Conservation (phyloP, 2,888 invertebrate genomes). For the Polydrusus tereticollis region DNA sequence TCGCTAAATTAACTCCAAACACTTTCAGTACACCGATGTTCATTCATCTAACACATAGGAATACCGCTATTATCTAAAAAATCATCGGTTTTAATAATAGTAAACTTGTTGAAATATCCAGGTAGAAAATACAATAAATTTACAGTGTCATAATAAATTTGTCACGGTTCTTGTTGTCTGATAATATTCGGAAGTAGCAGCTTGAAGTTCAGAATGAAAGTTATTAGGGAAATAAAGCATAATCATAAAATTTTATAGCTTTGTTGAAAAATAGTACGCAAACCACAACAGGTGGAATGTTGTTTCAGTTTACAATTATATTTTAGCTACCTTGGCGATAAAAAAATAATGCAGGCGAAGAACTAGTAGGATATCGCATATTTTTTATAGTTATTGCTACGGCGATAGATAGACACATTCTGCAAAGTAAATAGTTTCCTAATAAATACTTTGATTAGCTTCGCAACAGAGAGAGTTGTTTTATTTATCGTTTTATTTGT, state of each 20-base stretch:
- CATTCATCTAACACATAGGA: background rate
- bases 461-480: too few species aligned
- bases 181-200: conserved; percentile 35
- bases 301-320: background rate
- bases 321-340: background rate
- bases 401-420: too few species aligned
- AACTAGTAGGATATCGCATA: background rate
- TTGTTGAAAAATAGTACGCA: conserved; percentile 38
- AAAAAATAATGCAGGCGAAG: background rate
- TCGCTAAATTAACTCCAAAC: background rate
- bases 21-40: background rate
- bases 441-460: too few species aligned
- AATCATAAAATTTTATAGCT: conserved; percentile 48
- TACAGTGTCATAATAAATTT: conserved; percentile 35
- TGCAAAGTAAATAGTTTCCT: too few species aligned
- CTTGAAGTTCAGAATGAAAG: conserved; percentile 27
- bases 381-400: too few species aligned
- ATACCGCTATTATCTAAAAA: background rate
- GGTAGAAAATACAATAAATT: conserved; percentile 19
- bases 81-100: background rate
- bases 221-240: conserved; percentile 48
- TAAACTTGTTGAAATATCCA: background rate
- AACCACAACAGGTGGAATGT: conserved; percentile 42
- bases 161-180: conserved; percentile 19
- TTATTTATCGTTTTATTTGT: too few species aligned